phyloP scores from a whole-genome alignment of 2,888 invertebrate species.

The Diplolepis rosae region DNA sequence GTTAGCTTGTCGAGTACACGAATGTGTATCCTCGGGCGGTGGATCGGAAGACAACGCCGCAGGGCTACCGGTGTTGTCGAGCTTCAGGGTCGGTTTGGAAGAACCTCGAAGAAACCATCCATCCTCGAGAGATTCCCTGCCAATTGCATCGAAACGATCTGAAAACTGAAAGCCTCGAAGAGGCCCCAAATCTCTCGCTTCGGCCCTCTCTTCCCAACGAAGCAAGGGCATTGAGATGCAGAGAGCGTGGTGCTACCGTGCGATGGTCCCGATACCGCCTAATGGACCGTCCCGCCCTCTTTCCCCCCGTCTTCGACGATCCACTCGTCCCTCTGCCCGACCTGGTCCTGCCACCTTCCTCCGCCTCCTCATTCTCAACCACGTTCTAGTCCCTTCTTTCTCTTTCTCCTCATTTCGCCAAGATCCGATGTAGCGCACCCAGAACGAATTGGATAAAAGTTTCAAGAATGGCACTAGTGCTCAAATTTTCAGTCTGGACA shows the following conservation, averaged over 20 bases:
- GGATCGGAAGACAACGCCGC: constrained; percentile 66
- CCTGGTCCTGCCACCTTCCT: constrained; percentile 57
- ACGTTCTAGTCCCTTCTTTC: constrained; percentile 22
- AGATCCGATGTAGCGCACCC: not conserved
- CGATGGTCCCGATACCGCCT: constrained; percentile 74
- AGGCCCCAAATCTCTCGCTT: constrained; percentile 56
- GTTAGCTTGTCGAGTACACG: constrained; percentile 23
- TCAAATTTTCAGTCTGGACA: no score
- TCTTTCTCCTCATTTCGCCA: constrained; percentile 39
- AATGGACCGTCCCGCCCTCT: constrained; percentile 72
- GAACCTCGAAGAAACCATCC: constrained; percentile 48
- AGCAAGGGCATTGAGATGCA: constrained; percentile 71
- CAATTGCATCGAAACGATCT: constrained; percentile 33
- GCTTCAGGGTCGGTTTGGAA: constrained; percentile 56
- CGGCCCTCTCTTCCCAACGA: constrained; percentile 54
- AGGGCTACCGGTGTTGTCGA: constrained; percentile 70
- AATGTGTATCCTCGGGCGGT: constrained; percentile 50
- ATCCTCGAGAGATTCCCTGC: constrained; percentile 50
- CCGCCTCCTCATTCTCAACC: constrained; percentile 41
- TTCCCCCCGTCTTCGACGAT: constrained; percentile 54
- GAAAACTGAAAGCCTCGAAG: constrained; percentile 39
- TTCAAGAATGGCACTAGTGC: no score
- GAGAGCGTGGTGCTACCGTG: constrained; percentile 74
- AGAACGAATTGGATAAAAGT: no score
- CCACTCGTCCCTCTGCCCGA: constrained; percentile 52